These are phyloP conservation scores for Gymnobelideus leadbeateri DNA, from an alignment of 2,113 vertebrate genomes.

Conservation along the genomic window DNA sequence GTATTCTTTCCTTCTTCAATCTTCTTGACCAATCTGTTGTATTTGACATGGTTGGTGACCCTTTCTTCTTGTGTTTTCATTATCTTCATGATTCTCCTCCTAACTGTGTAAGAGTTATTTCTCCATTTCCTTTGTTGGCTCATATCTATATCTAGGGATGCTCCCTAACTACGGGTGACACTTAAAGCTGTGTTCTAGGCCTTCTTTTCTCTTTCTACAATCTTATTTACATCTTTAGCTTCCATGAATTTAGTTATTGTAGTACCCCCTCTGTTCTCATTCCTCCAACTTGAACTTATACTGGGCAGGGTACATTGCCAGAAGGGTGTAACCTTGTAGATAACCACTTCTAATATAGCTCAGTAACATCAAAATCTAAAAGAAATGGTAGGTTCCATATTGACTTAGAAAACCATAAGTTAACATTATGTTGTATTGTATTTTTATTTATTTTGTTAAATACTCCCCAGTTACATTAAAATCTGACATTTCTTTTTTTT, in stretches of 20 bases:
- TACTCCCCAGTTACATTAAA: background rate
- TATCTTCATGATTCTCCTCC: background rate
- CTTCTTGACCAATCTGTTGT: background rate
- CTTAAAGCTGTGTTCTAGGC: background rate
- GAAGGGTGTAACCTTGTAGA: background rate
- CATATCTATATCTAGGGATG: background rate
- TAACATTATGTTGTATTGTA: background rate
- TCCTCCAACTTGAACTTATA: background rate
- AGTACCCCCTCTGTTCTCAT: background rate
- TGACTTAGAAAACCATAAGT: background rate
- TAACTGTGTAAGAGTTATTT: background rate
- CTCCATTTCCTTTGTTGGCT: background rate
- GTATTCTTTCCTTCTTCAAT: background rate
- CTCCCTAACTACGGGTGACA: background rate
- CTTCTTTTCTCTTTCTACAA: background rate
- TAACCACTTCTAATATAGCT: background rate
- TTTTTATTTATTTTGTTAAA: background rate
- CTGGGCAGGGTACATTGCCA: background rate
- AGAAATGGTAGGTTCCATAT: background rate
- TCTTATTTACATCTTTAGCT: background rate
- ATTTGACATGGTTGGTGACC: background rate
- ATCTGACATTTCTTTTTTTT: too few species aligned
- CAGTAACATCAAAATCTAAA: background rate
- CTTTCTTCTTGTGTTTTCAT: background rate
- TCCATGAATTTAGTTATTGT: background rate